These are phyloP conservation scores for Eciton burchellii DNA, from an alignment of 1,140 invertebrate species.

Conservation along the genomic window DNA sequence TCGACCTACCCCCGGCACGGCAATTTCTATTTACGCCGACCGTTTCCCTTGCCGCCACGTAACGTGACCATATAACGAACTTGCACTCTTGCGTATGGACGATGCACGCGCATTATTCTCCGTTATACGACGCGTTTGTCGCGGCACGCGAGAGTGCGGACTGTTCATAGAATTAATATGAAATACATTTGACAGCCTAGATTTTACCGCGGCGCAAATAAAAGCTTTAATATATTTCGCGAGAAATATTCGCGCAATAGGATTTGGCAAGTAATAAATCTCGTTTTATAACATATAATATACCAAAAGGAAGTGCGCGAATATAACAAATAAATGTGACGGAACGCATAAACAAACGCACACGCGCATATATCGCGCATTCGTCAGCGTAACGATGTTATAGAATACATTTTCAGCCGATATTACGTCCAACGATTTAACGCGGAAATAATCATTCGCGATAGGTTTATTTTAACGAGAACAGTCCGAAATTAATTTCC, in stretches of 20 bases:
- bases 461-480: slow-evolving; percentile 18
- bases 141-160: background rate
- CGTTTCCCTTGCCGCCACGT: slow-evolving; percentile 36
- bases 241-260: slow-evolving; percentile 44
- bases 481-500: background rate
- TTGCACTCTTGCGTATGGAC: slow-evolving; percentile 42
- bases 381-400: background rate
- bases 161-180: slow-evolving; percentile 45
- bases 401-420: slow-evolving; percentile 17
- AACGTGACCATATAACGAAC: slow-evolving; percentile 22
- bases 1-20: background rate
- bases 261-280: slow-evolving; percentile 58
- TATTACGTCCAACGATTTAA: background rate
- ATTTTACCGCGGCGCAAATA: slow-evolving; percentile 39
- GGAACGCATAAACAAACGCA: background rate
- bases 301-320: background rate
- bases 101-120: slow-evolving; percentile 48
- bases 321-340: slow-evolving; percentile 33
- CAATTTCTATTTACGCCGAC: slow-evolving; percentile 27
- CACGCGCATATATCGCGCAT: too few species aligned
- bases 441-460: slow-evolving; percentile 12
- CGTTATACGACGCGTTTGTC: slow-evolving; percentile 47
- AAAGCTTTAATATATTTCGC: slow-evolving; percentile 50
- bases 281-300: background rate
- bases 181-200: slow-evolving; percentile 54